Conservation (phyloP, 2,113 vertebrate species). For the Oenanthe melanoleuca region DNA sequence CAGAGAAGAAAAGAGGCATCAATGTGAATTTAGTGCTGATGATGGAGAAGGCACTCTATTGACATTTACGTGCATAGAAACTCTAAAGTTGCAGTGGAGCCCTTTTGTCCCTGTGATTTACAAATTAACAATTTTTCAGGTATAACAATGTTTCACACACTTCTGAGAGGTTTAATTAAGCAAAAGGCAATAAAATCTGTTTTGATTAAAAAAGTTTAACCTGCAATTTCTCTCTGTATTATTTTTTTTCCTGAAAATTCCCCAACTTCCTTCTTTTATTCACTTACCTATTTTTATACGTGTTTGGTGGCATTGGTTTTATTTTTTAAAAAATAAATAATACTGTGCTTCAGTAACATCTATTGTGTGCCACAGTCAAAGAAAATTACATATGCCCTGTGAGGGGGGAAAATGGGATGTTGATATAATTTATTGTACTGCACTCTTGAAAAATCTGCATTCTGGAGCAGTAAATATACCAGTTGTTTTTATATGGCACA, state of each 20-base stretch:
- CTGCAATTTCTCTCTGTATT: slow-evolving; percentile 17
- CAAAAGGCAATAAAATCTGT: slow-evolving; percentile 69
- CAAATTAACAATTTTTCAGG: slow-evolving; percentile 79
- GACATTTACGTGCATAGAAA: slow-evolving; percentile 88
- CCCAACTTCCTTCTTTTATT: slow-evolving; percentile 11
- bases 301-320: not conserved
- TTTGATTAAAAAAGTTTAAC: slow-evolving; percentile 56
- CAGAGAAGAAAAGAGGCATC: slow-evolving; percentile 99
- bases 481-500: slow-evolving; percentile 13
- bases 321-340: not conserved
- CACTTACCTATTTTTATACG: not conserved
- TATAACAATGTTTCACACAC: slow-evolving; percentile 75
- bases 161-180: slow-evolving; percentile 79
- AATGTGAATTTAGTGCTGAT: slow-evolving; percentile 99
- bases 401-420: not conserved
- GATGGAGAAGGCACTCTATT: slow-evolving; percentile 93
- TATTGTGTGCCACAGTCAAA: not conserved
- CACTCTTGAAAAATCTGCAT: slow-evolving; percentile 36
- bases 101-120: slow-evolving; percentile 85
- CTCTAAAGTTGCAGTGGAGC: slow-evolving; percentile 81
- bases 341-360: slow-evolving; percentile 7
- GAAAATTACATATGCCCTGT: not conserved
- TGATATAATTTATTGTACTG: not conserved
- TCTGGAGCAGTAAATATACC: not conserved
- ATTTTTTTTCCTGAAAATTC: not conserved